A percentile compares a stretch with the other conserved stretches of the same genome.
phyloP scores from a whole-genome alignment of 2,888 invertebrate species.

The Dynastes grantii region DNA sequence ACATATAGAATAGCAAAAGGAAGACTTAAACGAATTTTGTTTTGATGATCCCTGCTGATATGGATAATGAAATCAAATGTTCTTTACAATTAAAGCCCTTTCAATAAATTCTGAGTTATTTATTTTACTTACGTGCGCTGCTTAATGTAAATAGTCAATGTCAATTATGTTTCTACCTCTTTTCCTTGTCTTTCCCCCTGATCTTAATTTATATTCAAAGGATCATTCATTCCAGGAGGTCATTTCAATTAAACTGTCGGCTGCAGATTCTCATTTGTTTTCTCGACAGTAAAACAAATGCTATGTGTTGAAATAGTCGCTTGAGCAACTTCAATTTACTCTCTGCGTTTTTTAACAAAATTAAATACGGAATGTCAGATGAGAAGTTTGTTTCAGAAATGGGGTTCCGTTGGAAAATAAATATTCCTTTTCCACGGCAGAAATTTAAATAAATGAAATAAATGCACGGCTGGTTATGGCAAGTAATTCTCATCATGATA shows the following conservation, averaged over 20 bases:
- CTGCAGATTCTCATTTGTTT: slow-evolving; percentile 10
- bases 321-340: slow-evolving; percentile 15
- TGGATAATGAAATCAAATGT: no score
- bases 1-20: neutral
- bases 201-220: slow-evolving; percentile 19
- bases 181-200: neutral
- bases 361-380: neutral
- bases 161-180: no score
- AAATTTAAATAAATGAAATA: no score
- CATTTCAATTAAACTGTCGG: slow-evolving; percentile 26
- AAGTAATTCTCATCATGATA: no score
- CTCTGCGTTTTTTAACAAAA: neutral
- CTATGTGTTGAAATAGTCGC: neutral
- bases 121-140: no score
- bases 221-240: slow-evolving; percentile 7
- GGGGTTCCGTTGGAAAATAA: no score
- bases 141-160: no score
- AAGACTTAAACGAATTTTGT: neutral
- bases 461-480: no score
- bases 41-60: neutral
- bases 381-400: no score
- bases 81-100: no score
- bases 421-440: no score
- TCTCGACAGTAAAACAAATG: neutral
- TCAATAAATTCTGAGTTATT: no score